Evolutionary conservation across 1,140 invertebrate species (phyloP), one percentile per base, ranked within the genome.

Genomic region (Listronotus oregonensis): DNA sequence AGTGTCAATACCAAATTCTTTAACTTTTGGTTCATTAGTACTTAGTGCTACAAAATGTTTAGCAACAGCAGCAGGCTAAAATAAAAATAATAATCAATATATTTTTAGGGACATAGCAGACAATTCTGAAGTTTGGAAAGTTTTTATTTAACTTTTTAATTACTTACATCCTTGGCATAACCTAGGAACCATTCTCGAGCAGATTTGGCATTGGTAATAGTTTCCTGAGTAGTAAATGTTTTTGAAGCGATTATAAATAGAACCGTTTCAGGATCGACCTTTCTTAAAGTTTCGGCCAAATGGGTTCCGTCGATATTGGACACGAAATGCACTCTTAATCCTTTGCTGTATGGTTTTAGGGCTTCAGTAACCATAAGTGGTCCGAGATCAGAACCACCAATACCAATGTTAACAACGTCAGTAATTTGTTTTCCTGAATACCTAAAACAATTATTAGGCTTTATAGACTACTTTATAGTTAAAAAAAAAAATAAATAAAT

Each of bases 271-370:
- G 96, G 90, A 80, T 93, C 88, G 6, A 99, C 78, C 75, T 90
- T 90, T 75, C 96, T 96, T 47, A 99, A 81, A 11, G 92, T 93
- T 82, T 98, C 95, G 5, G 93, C 94, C 72, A 99, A 82, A 80
- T 99, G 98, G 14, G 97, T 99, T 27, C 98, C 98, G 85, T 99
- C 98, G 76, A 99, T 96, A 77, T 99, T 99, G 1, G 97, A 99
- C 0, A 99, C 95, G 83, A 99, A 99, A 80, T 99, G 96, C 34
- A 96, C 89, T 78, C 89, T 89, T 11, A 96, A 89, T 10, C 96
- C 95, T 75, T 90, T 85, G 68, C 87, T 86, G 79, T 93, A 99
- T 10, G 93, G 90, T 75, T 97, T 96, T 21, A 99, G 82, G 4
- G 97, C 96, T 83, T 99, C 97, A 0, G 96, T 98, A 8, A 99